Evolutionary conservation across 2,888 invertebrate species (phyloP).

Genomic region (Polyploca ridens): DNA sequence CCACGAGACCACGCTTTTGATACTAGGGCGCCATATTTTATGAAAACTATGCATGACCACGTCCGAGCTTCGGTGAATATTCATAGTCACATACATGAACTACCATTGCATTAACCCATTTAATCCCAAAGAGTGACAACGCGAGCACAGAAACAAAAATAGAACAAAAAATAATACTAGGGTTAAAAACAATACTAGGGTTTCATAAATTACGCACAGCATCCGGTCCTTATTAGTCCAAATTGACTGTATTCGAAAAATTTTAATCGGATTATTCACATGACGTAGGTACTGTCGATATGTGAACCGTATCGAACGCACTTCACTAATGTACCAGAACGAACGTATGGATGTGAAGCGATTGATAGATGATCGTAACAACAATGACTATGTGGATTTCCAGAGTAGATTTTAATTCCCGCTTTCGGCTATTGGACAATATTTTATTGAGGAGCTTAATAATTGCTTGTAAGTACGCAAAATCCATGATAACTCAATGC

Average conservation of each 20-base stretch:
- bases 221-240: slow-evolving; percentile 11
- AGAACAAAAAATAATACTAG: slow-evolving; percentile 14
- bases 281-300: slow-evolving; percentile 16
- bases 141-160: slow-evolving; percentile 8
- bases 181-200: slow-evolving; percentile 16
- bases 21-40: slow-evolving; percentile 30
- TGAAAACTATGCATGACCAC: slow-evolving; percentile 48
- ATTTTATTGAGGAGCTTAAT: not conserved
- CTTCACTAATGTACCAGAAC: slow-evolving; percentile 32
- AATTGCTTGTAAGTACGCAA: not conserved
- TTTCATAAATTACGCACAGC: not conserved
- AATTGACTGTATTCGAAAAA: slow-evolving; percentile 23
- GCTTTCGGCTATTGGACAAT: not conserved
- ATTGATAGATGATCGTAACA: slow-evolving; percentile 27
- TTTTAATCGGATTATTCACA: slow-evolving; percentile 26
- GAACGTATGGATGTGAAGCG: slow-evolving; percentile 20
- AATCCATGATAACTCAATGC: no score
- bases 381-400: not conserved
- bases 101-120: slow-evolving; percentile 28
- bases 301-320: slow-evolving; percentile 17
- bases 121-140: slow-evolving; percentile 24
- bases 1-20: slow-evolving; percentile 11
- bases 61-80: slow-evolving; percentile 46
- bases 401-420: not conserved
- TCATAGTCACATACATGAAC: slow-evolving; percentile 38